Conservation (phyloP, 2,797 vertebrate genomes). For the Amblyraja radiata region DNA sequence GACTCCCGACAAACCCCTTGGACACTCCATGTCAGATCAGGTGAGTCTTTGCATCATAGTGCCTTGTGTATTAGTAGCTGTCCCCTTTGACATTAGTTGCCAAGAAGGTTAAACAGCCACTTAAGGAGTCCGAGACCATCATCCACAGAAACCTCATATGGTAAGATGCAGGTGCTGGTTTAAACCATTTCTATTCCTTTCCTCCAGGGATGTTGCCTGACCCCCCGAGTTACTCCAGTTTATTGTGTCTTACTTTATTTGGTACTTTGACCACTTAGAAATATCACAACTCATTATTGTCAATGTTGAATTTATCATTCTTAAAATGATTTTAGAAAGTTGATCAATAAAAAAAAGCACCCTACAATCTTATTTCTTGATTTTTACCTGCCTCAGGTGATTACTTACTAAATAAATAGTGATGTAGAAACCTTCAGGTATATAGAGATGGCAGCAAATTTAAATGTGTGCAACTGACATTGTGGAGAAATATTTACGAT, state of each 20-base stretch:
- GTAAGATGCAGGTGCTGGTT: no score
- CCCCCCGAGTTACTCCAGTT: no score
- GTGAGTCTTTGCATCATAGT: slow-evolving; percentile 50
- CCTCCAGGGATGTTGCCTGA: no score
- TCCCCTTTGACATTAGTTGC: not conserved
- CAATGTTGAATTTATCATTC: not conserved
- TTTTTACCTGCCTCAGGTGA: not conserved
- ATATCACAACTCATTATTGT: not conserved
- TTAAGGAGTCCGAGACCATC: not conserved
- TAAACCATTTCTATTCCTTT: no score
- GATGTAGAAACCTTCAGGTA: not conserved
- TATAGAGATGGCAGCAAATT: not conserved
- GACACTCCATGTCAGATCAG: slow-evolving; percentile 62
- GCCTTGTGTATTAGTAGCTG: not conserved
- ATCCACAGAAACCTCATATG: not conserved
- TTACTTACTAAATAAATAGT: not conserved
- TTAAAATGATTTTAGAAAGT: not conserved
- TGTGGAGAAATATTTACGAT: not conserved
- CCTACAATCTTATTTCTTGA: not conserved
- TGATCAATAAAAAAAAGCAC: not conserved
- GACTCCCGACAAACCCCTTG: slow-evolving; percentile 68
- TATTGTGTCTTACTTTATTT: not conserved
- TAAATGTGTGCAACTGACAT: not conserved
- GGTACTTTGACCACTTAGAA: not conserved
- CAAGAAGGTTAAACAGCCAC: not conserved